Percentiles rank a stretch among this genome's conserved stretches.
Evolutionary conservation across 1,140 invertebrate species (phyloP).

Genomic region (Heliconius melpomene): DNA sequence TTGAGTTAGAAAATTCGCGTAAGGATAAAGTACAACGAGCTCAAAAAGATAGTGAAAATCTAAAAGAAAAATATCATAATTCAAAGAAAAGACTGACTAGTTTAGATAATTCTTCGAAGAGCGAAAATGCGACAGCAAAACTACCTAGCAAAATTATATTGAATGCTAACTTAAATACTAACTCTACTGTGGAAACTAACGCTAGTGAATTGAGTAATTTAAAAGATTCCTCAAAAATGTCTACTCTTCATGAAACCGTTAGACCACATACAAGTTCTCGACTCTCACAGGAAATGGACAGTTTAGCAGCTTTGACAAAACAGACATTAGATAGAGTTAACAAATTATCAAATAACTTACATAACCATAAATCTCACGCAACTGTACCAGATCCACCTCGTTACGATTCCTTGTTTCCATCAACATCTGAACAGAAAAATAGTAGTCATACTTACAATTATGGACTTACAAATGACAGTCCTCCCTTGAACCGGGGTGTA

Average conservation of each 20-base stretch:
- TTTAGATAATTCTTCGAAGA: conserved; percentile 77
- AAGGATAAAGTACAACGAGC: conserved; percentile 71
- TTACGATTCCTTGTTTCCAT: conserved; percentile 63
- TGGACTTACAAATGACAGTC: conserved; percentile 59
- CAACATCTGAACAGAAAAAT: conserved; percentile 60
- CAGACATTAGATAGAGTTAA: conserved; percentile 86
- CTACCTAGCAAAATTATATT: conserved; percentile 63
- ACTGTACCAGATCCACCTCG: conserved; percentile 54
- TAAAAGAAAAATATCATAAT: conserved; percentile 78
- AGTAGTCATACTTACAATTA: conserved; percentile 66
- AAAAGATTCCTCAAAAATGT: conserved; percentile 62
- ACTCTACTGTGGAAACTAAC: conserved; percentile 52
- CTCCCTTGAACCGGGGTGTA: conserved; percentile 64
- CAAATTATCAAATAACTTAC: conserved; percentile 82
- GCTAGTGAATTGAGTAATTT: conserved; percentile 53
- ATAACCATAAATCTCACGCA: conserved; percentile 72
- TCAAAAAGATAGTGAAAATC: conserved; percentile 76
- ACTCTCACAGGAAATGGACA: conserved; percentile 84
- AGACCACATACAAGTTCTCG: conserved; percentile 72
- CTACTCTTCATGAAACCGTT: conserved; percentile 72
- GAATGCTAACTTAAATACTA: conserved; percentile 55
- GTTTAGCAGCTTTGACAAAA: conserved; percentile 84
- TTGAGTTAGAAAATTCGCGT: conserved; percentile 68
- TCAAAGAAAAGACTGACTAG: conserved; percentile 81
- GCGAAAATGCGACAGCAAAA: conserved; percentile 63